Evolutionary conservation across 2,113 vertebrate genomes (phyloP).

Genomic region (Ascaphus truei): DNA sequence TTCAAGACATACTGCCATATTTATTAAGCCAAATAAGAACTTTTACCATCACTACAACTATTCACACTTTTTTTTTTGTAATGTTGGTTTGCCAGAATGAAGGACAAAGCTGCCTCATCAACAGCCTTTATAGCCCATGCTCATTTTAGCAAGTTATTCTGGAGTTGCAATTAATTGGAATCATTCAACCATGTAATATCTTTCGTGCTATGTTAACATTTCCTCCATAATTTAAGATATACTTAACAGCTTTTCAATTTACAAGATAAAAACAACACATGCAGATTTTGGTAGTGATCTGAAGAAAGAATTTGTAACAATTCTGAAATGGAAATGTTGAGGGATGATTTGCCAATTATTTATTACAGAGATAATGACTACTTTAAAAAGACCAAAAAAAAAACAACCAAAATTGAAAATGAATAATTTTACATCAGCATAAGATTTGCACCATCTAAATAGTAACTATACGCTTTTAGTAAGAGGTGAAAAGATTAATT

Average conservation of each 20-base stretch:
- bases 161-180: not conserved
- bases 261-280: not conserved
- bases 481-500: too few species aligned
- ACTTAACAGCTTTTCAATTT: constrained; percentile 7
- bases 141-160: not conserved
- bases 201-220: constrained; percentile 5
- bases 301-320: too few species aligned
- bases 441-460: too few species aligned
- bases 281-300: not conserved
- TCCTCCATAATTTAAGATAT: not conserved
- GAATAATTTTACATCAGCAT: too few species aligned
- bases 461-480: too few species aligned
- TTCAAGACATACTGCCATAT: too few species aligned
- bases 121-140: not conserved
- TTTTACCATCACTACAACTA: too few species aligned
- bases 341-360: not conserved
- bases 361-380: not conserved
- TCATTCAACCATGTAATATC: constrained; percentile 7
- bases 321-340: not conserved
- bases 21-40: too few species aligned
- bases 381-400: too few species aligned
- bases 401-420: too few species aligned
- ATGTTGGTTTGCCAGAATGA: not conserved
- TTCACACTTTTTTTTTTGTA: too few species aligned
- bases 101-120: not conserved